These are phyloP conservation scores for Hyles vespertilio DNA, from an alignment of 1,140 invertebrate genomes.

Conservation along the genomic window DNA sequence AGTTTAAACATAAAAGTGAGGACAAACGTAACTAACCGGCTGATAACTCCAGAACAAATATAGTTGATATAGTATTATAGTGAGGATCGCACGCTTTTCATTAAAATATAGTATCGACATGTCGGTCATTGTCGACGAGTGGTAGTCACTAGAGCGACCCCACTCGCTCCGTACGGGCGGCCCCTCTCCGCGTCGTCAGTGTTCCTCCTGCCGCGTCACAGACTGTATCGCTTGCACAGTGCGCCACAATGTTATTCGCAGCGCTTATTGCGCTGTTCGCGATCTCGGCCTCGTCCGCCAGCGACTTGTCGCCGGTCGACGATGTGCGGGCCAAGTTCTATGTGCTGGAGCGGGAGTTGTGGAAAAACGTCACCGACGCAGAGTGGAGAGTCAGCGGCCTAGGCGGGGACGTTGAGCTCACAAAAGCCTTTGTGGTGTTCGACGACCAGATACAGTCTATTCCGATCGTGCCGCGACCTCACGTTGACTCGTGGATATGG, in stretches of 20 bases:
- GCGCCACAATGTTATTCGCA: slow-evolving; percentile 42
- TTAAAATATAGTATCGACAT: slow-evolving; percentile 8
- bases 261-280: slow-evolving; percentile 55
- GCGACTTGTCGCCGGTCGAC: slow-evolving; percentile 68
- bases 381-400: slow-evolving; percentile 59
- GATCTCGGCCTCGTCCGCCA: slow-evolving; percentile 35
- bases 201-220: slow-evolving; percentile 37
- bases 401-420: slow-evolving; percentile 72
- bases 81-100: too few species aligned
- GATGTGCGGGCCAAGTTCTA: slow-evolving; percentile 76
- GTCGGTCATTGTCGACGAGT: slow-evolving; percentile 16
- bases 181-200: slow-evolving; percentile 38
- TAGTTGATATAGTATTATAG: too few species aligned
- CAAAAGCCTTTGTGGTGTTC: slow-evolving; percentile 76
- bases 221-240: slow-evolving; percentile 26
- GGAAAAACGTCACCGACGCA: slow-evolving; percentile 66
- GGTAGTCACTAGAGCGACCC: slow-evolving; percentile 42
- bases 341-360: slow-evolving; percentile 67
- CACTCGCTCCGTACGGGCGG: slow-evolving; percentile 29
- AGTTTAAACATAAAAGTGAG: background rate
- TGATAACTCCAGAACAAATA: too few species aligned
- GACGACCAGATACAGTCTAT: slow-evolving; percentile 66
- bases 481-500: slow-evolving; percentile 77
- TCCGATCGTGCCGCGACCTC: slow-evolving; percentile 56
- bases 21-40: background rate